phyloP scores from a whole-genome alignment of 2,888 invertebrate genomes.

The Megamerina dolium region DNA sequence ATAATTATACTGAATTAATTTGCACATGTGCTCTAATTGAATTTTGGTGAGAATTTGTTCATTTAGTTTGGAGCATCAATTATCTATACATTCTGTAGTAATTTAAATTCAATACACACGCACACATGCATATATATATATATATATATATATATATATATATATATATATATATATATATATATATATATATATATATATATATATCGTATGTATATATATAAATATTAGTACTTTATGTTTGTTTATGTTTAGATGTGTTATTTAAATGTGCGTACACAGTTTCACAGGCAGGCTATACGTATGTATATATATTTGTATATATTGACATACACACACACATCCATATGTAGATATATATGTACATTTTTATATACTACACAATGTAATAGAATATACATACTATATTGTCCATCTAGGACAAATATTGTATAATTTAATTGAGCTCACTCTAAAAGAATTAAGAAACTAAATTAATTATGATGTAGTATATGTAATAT shows the following conservation, averaged over 20 bases:
- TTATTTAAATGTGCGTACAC: not conserved
- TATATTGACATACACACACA: not conserved
- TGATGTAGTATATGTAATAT: no score
- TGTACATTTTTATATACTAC: not conserved
- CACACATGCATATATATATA: slow-evolving; percentile 2
- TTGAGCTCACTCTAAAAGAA: no score
- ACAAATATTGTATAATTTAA: no score
- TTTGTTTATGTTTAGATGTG: no score
- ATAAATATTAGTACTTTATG: no score
- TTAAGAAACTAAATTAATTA: no score
- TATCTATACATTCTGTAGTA: no score
- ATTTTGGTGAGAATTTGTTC: no score
- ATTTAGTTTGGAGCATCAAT: no score
- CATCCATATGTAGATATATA: not conserved
- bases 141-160: not conserved
- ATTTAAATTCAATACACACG: not conserved
- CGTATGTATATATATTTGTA: not conserved
- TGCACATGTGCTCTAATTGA: slow-evolving; percentile 11
- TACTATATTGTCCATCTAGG: no score
- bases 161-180: not conserved
- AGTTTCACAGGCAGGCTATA: not conserved
- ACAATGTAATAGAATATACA: no score
- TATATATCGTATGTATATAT: no score
- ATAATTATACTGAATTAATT: slow-evolving; percentile 3
- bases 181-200: not conserved